Conservation (phyloP, 64 coral and sea anemone genomes). For the Actinia tenebrosa region DNA sequence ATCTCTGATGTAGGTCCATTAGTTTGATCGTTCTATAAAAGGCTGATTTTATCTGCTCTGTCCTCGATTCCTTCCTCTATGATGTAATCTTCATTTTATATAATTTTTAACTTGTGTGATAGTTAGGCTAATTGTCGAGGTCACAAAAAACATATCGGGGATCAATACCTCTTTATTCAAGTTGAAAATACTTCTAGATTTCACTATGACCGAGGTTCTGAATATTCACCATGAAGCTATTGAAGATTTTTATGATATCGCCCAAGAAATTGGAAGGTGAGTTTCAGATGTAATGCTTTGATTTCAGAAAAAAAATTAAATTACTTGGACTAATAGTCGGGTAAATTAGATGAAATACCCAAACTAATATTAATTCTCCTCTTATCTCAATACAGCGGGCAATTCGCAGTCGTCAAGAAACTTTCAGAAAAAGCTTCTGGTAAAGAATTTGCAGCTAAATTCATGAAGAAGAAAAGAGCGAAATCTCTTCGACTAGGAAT, state of each 20-base stretch:
- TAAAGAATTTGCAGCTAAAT: constrained; percentile 81
- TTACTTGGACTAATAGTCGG: too few relatives aligned
- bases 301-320: background rate
- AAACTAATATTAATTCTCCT: background rate
- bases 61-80: background rate
- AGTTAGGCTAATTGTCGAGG: background rate
- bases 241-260: constrained; percentile 56
- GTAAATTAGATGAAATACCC: background rate
- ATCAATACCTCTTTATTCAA: background rate
- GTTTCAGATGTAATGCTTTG: background rate
- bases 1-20: background rate
- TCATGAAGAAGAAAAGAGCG: constrained; percentile 77
- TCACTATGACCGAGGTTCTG: constrained; percentile 44
- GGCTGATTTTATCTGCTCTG: background rate
- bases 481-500: constrained; percentile 49
- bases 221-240: constrained; percentile 44
- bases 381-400: constrained; percentile 60
- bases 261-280: constrained; percentile 74
- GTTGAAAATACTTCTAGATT: background rate
- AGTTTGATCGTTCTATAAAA: background rate
- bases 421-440: constrained; percentile 60
- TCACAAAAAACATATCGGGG: background rate
- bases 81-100: background rate
- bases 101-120: background rate
- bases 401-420: constrained; percentile 91